Conservation (phyloP, 2,113 vertebrate genomes). For the Prionailurus viverrinus region DNA sequence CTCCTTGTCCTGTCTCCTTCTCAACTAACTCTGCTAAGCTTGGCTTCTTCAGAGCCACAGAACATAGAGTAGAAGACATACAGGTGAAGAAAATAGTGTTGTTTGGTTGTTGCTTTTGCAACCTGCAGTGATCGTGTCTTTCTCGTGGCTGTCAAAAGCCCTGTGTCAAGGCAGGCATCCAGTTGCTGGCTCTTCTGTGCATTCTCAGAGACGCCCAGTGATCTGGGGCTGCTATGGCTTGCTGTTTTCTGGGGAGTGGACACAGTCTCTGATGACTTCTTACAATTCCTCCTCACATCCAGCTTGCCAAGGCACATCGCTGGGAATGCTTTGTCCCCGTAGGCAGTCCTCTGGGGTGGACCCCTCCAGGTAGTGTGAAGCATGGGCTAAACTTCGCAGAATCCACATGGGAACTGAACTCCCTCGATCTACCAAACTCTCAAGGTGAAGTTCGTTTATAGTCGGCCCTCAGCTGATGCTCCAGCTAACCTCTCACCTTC, state of each 20-base stretch:
- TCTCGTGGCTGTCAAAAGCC: background rate
- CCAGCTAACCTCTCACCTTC: background rate
- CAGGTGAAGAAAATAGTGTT: background rate
- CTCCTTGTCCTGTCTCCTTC: background rate
- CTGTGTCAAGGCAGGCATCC: background rate
- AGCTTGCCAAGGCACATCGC: background rate
- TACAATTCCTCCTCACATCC: background rate
- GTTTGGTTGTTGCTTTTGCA: background rate
- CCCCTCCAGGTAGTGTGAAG: background rate
- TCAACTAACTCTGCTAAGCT: background rate
- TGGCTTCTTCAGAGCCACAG: background rate
- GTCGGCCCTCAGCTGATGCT: background rate
- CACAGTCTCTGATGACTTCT: background rate
- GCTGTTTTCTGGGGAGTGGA: background rate
- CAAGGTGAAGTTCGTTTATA: background rate
- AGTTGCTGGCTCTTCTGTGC: background rate
- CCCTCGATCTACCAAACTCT: background rate
- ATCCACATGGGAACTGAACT: background rate
- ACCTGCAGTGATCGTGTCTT: background rate
- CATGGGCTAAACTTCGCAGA: background rate
- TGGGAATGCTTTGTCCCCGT: background rate
- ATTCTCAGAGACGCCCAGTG: background rate
- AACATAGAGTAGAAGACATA: background rate
- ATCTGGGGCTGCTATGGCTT: background rate
- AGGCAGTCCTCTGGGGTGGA: background rate